Evolutionary conservation across 2,888 invertebrate species (phyloP).

Genomic region (Ceramica pisi): DNA sequence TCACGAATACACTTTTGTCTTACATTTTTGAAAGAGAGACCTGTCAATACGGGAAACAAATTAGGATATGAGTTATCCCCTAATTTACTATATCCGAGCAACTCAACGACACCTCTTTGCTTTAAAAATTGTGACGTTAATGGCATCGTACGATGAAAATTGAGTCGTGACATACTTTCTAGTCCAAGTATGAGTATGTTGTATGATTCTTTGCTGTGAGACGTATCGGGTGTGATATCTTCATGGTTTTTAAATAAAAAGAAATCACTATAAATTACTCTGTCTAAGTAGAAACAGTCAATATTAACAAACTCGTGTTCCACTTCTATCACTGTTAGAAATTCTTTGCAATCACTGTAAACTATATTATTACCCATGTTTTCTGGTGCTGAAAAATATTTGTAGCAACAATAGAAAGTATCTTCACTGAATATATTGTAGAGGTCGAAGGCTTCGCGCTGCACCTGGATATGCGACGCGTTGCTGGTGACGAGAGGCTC

Average conservation of each 20-base stretch:
- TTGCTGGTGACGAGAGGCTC: slow-evolving; percentile 63
- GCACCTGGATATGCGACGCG: slow-evolving; percentile 69
- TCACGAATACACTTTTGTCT: slow-evolving; percentile 90
- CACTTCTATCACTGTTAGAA: slow-evolving; percentile 58
- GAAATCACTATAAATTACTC: slow-evolving; percentile 67
- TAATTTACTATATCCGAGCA: slow-evolving; percentile 97
- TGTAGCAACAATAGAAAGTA: slow-evolving; percentile 70
- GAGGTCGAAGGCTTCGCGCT: slow-evolving; percentile 53
- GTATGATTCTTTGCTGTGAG: slow-evolving; percentile 68
- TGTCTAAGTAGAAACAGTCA: slow-evolving; percentile 92
- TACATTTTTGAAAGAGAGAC: slow-evolving; percentile 91
- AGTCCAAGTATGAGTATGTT: slow-evolving; percentile 95
- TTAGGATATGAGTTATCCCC: slow-evolving; percentile 98
- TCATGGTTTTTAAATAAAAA: slow-evolving; percentile 60
- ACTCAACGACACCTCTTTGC: slow-evolving; percentile 92
- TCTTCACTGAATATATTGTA: slow-evolving; percentile 46
- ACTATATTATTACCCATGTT: slow-evolving; percentile 55
- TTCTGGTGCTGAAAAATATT: slow-evolving; percentile 56
- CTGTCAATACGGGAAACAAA: slow-evolving; percentile 94
- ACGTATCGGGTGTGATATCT: neutral
- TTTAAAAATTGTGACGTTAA: slow-evolving; percentile 91
- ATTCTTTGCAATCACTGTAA: slow-evolving; percentile 66
- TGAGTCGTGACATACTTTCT: slow-evolving; percentile 95
- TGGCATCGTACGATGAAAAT: slow-evolving; percentile 95
- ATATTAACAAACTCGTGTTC: slow-evolving; percentile 68